phyloP scores from a whole-genome alignment of 2,797 vertebrate genomes.

The Tarsius wallacei region DNA sequence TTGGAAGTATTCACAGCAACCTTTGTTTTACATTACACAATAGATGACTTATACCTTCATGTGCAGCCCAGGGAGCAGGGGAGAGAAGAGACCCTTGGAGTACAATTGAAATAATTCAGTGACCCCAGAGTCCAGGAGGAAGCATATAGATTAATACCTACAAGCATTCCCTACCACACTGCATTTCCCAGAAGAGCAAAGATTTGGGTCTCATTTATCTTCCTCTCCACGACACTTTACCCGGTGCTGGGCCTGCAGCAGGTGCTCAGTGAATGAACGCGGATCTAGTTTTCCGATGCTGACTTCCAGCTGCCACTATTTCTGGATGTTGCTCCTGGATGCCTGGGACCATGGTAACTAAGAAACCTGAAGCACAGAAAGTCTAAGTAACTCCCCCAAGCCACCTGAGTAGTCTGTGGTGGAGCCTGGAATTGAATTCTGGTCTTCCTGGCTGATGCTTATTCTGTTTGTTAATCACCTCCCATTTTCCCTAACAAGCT shows the following conservation, averaged over 20 bases:
- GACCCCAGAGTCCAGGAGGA: neutral
- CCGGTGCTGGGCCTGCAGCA: neutral
- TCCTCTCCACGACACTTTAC: neutral
- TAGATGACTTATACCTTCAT: neutral
- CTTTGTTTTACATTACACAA: neutral
- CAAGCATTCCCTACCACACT: neutral
- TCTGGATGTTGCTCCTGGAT: neutral
- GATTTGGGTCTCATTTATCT: conserved; percentile 5
- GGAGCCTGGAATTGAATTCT: neutral
- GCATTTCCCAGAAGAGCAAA: neutral
- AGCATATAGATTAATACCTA: neutral
- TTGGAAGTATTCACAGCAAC: neutral
- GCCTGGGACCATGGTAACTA: neutral
- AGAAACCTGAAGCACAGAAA: neutral
- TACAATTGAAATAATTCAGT: neutral
- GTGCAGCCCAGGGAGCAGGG: neutral
- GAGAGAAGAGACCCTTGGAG: neutral
- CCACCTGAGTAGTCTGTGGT: no score
- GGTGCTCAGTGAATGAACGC: neutral
- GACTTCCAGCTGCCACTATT: neutral
- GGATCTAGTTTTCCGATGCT: neutral
- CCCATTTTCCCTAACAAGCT: neutral
- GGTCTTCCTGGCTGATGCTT: neutral
- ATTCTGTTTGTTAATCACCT: neutral
- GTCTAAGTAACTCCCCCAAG: neutral